Conservation (phyloP, 2,888 invertebrate species). For the Kuschelorhynchus macadamiae region DNA sequence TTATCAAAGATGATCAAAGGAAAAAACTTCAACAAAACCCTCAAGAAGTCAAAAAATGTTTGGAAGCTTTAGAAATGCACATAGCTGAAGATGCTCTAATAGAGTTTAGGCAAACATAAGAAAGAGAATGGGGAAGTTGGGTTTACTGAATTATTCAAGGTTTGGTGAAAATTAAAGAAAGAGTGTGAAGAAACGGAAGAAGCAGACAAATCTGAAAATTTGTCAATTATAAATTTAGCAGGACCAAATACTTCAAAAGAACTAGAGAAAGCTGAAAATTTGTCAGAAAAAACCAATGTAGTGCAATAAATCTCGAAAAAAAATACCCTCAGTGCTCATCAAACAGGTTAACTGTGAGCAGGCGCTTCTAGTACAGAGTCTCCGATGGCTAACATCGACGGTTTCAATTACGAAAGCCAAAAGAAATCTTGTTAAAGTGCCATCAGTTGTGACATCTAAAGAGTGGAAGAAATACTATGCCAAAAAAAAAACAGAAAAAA, state of each 20-base stretch:
- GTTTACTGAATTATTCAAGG: not conserved
- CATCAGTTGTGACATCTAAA: not conserved
- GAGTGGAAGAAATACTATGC: constrained; percentile 2
- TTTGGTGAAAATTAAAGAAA: not conserved
- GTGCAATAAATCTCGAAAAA: not conserved
- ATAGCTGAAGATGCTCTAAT: not conserved
- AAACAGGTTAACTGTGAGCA: not conserved
- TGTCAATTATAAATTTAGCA: not conserved
- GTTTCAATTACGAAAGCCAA: constrained; percentile 3
- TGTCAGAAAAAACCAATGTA: not conserved
- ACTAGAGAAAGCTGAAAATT: not conserved
- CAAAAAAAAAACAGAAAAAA: constrained; percentile 22
- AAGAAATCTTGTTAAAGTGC: constrained; percentile 13
- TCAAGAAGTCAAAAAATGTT: not conserved
- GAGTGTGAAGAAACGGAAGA: not conserved
- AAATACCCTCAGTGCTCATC: not conserved
- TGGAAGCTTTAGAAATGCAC: not conserved
- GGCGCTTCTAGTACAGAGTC: not conserved
- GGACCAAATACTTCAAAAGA: too few species aligned
- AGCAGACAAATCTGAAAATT: not conserved
- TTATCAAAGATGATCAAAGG: too few species aligned
- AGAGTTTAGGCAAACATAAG: not conserved
- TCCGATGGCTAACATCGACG: not conserved
- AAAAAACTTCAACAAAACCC: too few species aligned
- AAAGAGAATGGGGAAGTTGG: not conserved